These are phyloP conservation scores for Turritopsis dohrnii DNA, from an alignment of 30 jellyfish, hydroid and myxozoan genomes.

Conservation along the genomic window DNA sequence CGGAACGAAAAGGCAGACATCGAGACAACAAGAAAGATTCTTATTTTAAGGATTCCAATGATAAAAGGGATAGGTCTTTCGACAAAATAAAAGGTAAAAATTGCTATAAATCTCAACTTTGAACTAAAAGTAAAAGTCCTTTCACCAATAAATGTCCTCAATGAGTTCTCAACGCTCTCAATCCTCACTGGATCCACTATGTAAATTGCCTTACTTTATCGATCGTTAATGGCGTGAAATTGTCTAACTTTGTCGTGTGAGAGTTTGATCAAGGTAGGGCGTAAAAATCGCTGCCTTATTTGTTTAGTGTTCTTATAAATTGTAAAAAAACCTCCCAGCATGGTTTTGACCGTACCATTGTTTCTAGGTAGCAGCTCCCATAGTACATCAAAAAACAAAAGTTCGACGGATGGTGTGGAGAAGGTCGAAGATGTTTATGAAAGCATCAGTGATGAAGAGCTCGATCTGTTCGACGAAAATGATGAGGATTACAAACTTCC, in stretches of 20 bases:
- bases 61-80: neutral
- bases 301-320: no score
- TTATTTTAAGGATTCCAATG: neutral
- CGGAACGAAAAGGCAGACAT: conserved; percentile 20
- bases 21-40: neutral
- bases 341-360: neutral
- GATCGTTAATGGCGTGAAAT: no score
- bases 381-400: neutral
- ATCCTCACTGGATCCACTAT: no score
- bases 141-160: no score
- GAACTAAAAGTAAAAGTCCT: no score
- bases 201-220: no score
- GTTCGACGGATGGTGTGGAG: conserved; percentile 16
- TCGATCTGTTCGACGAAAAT: conserved; percentile 70
- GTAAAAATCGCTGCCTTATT: no score
- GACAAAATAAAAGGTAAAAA: conserved; percentile 12
- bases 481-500: conserved; percentile 46
- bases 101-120: no score
- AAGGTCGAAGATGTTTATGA: conserved; percentile 80
- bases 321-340: no score
- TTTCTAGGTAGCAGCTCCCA: neutral
- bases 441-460: conserved; percentile 85
- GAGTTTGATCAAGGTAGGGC: no score
- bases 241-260: no score
- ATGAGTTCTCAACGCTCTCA: no score